phyloP scores from a whole-genome alignment of 2,797 vertebrate species.

The Masticophis lateralis region DNA sequence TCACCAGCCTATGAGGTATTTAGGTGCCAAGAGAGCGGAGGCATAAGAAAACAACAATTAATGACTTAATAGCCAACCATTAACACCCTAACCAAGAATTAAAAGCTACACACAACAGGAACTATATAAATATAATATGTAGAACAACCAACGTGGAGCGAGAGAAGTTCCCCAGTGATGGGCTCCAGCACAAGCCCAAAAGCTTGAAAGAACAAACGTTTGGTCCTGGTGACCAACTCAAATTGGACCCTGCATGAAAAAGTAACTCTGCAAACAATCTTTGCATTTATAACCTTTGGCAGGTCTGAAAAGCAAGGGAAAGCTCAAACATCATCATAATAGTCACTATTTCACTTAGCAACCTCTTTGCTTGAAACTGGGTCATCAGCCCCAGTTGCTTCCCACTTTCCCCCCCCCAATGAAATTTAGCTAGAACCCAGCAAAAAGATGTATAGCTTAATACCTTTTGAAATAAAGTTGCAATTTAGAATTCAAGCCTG shows the following conservation, averaged over 20 bases:
- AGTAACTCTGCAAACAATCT: neutral
- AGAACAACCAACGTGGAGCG: neutral
- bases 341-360: neutral
- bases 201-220: neutral
- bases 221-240: neutral
- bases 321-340: neutral
- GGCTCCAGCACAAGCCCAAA: neutral
- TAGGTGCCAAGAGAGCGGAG: neutral
- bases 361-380: neutral
- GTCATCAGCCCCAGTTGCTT: neutral
- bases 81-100: neutral
- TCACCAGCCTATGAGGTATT: neutral
- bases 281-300: neutral
- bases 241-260: neutral
- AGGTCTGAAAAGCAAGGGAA: neutral
- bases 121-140: neutral
- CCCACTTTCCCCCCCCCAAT: no score
- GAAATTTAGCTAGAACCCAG: neutral
- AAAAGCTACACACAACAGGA: neutral
- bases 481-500: neutral
- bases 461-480: neutral
- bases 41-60: neutral
- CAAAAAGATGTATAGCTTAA: neutral
- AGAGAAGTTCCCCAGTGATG: neutral
- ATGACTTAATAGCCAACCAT: neutral